A percentile compares a stretch with the other conserved stretches of the same genome.
Conservation (phyloP, 2,113 vertebrate genomes). For the Ptychochromis oligacanthus region DNA sequence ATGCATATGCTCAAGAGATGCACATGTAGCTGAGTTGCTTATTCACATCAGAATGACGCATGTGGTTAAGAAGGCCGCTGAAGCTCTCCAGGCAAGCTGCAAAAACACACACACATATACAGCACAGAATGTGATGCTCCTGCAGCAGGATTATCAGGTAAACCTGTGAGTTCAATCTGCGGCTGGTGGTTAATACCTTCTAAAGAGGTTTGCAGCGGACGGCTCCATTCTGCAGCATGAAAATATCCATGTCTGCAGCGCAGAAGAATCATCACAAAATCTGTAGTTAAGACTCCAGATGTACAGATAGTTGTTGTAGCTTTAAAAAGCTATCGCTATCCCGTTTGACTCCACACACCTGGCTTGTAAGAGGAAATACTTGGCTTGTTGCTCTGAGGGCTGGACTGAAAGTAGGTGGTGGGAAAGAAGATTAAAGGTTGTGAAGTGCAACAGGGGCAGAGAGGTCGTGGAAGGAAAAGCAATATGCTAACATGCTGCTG, state of each 20-base stretch:
- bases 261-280: background rate
- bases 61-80: slow-evolving; percentile 38
- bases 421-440: background rate
- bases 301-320: background rate
- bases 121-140: slow-evolving; percentile 40
- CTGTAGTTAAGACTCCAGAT: background rate
- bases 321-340: background rate
- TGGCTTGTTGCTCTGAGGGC: background rate
- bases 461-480: background rate
- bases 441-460: background rate
- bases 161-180: slow-evolving; percentile 58
- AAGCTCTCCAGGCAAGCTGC: slow-evolving; percentile 7
- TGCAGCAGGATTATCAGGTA: slow-evolving; percentile 59
- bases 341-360: background rate
- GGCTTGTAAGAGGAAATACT: background rate
- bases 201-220: slow-evolving; percentile 54
- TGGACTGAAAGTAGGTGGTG: slow-evolving; percentile 4
- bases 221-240: slow-evolving; percentile 8
- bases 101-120: slow-evolving; percentile 5
- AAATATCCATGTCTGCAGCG: background rate
- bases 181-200: slow-evolving; percentile 61
- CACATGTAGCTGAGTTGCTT: slow-evolving; percentile 47
- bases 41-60: slow-evolving; percentile 60
- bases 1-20: slow-evolving; percentile 17
- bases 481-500: slow-evolving; percentile 67